Percentiles rank a stretch among this genome's conserved stretches.
phyloP scores from a whole-genome alignment of 2,113 vertebrate species.

The Brachionichthys hirsutus region DNA sequence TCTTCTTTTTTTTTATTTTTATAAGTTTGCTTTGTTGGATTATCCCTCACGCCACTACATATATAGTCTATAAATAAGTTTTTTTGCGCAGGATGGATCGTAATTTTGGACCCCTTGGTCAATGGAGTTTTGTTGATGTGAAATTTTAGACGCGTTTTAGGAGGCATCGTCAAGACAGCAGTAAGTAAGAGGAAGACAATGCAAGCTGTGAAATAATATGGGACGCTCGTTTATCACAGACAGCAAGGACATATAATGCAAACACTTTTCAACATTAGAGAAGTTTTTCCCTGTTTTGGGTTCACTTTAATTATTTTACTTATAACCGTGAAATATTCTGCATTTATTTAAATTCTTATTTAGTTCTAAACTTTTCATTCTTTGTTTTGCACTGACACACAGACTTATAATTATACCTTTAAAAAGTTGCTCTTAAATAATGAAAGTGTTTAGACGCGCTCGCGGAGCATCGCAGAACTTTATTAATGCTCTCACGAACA shows the following conservation, averaged over 20 bases:
- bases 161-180: slow-evolving; percentile 45
- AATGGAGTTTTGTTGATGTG: slow-evolving; percentile 57
- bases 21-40: slow-evolving; percentile 18
- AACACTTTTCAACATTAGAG: too few relatives aligned
- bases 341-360: too few relatives aligned
- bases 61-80: slow-evolving; percentile 6
- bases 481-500: slow-evolving; percentile 22
- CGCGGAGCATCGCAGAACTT: slow-evolving; percentile 1
- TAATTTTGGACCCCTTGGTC: slow-evolving; percentile 37
- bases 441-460: background rate
- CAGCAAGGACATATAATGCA: slow-evolving; percentile 18
- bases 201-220: slow-evolving; percentile 58
- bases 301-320: too few relatives aligned
- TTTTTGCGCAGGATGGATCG: slow-evolving; percentile 36
- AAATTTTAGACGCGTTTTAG: slow-evolving; percentile 65
- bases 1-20: slow-evolving; percentile 27
- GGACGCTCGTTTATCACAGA: slow-evolving; percentile 17
- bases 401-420: slow-evolving; percentile 6
- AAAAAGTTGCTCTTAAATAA: slow-evolving; percentile 1
- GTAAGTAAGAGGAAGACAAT: slow-evolving; percentile 54
- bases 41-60: slow-evolving; percentile 29
- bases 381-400: slow-evolving; percentile 2
- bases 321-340: too few relatives aligned
- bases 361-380: too few relatives aligned
- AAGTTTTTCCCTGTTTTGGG: too few relatives aligned